phyloP scores from a whole-genome alignment of 2,888 invertebrate genomes.

The Callyntrura sp. region DNA sequence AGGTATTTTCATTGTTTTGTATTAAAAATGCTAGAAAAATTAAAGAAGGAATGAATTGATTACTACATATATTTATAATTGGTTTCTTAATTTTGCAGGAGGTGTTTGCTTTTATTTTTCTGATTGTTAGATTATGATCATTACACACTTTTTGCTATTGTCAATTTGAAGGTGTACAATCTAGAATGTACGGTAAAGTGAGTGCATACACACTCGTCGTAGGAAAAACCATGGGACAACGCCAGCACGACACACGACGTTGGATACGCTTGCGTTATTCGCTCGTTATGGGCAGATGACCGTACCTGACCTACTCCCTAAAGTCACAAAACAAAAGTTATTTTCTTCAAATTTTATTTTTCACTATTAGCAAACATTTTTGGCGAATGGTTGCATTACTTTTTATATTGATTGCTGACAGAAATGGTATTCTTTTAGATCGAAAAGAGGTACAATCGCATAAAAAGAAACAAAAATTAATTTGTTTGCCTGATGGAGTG shows the following conservation, averaged over 20 bases:
- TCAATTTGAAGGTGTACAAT: not conserved
- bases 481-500: conserved; percentile 27
- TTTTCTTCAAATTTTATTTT: conserved; percentile 33
- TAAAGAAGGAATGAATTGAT: conserved; percentile 20
- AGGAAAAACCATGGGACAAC: conserved; percentile 2
- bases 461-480: not conserved
- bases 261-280: not conserved
- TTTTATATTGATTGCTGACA: conserved; percentile 42
- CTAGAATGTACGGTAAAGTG: not conserved
- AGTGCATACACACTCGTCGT: not conserved
- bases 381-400: conserved; percentile 45
- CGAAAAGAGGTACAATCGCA: not conserved
- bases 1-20: not conserved
- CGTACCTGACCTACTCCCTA: conserved; percentile 75
- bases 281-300: conserved; percentile 67
- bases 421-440: conserved; percentile 34
- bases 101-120: conserved; percentile 43
- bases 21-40: not conserved
- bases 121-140: conserved; percentile 13
- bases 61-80: not conserved
- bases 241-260: conserved; percentile 14
- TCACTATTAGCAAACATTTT: conserved; percentile 42
- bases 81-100: not conserved
- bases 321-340: conserved; percentile 47
- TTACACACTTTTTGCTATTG: not conserved